phyloP scores from a whole-genome alignment of 1,140 invertebrate genomes.

The Physella acuta region DNA sequence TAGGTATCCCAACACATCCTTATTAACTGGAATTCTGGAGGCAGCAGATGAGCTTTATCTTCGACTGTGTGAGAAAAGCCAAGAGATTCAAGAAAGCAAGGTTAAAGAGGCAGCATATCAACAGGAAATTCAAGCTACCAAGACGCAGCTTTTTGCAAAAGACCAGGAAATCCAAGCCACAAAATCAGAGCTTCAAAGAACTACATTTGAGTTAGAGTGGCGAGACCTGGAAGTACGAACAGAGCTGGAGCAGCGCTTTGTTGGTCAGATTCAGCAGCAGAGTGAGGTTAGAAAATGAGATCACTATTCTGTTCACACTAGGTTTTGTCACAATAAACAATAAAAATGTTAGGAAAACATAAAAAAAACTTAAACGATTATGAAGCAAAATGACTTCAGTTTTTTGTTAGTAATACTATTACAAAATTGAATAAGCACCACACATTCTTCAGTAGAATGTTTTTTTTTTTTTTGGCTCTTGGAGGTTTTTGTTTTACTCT shows the following conservation, averaged over 20 bases:
- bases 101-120: conserved; percentile 12
- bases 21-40: conserved; percentile 30
- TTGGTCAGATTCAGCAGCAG: conserved; percentile 22
- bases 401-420: too few species aligned
- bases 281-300: conserved; percentile 15
- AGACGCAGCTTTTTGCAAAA: conserved; percentile 1
- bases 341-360: too few species aligned
- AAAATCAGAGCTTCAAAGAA: conserved; percentile 16
- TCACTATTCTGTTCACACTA: too few species aligned
- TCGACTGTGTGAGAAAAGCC: conserved; percentile 21
- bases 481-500: too few species aligned
- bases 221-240: conserved; percentile 16
- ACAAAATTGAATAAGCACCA: too few species aligned
- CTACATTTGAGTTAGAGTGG: conserved; percentile 9
- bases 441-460: too few species aligned
- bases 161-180: conserved; percentile 12
- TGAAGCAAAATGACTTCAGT: too few species aligned
- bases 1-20: conserved; percentile 26
- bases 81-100: conserved; percentile 10
- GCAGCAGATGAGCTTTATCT: conserved; percentile 28
- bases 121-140: conserved; percentile 10
- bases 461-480: too few species aligned
- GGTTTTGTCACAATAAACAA: too few species aligned
- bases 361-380: too few species aligned
- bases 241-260: conserved; percentile 24